Evolutionary conservation across 2,113 vertebrate genomes (phyloP), one percentile per base, ranked within the genome.

Genomic region (Chaetorhynchus papuensis): DNA sequence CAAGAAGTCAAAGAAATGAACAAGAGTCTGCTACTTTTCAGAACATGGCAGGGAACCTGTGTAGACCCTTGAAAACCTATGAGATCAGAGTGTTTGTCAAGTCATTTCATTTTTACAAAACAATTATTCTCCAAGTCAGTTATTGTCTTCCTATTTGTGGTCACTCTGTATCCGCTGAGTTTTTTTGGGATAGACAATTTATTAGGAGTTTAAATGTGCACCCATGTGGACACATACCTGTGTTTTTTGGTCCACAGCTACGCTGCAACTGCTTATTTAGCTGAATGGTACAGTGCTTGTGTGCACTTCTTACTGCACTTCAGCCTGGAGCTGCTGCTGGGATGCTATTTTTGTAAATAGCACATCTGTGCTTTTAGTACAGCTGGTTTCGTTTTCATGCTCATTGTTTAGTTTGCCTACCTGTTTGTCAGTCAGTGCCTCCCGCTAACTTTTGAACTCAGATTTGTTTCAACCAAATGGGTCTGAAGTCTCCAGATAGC

Each of bases 391-490:
- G 22, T 71, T 89, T 53, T 79, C 30, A 4, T 77, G 44, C 41
- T 75, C 77, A 39, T 71, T 88, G 65, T 94, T 91, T 87, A 82
- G 76, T 90, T 95, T 90, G 19, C 54, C 71, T 70, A 47, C 5
- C 14, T 37, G 42, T 77, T 94, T 94, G 53, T 77, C 56, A 78
- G 54, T 41, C 42, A 20, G 35, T 64, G n/a, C 57, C n/a, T 91
- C 70, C 88, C 53, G 15, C 28, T 18, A 60, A 65, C 78, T 72
- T 91, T 31, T 49, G 85, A 76, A 76, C 61, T 60, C 39, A 1
- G 42, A 4, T 30, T 89, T 8, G 9, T 56, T 82, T 68, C 74
- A 53, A 24, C 50, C 63, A 30, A 85, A 35, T 15, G 16, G 21
- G 8, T 23, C 53, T 50, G 75, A 87, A 75, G 53, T 49, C 90